phyloP scores from a whole-genome alignment of 2,797 vertebrate genomes.

The Fistularia commersonii region DNA sequence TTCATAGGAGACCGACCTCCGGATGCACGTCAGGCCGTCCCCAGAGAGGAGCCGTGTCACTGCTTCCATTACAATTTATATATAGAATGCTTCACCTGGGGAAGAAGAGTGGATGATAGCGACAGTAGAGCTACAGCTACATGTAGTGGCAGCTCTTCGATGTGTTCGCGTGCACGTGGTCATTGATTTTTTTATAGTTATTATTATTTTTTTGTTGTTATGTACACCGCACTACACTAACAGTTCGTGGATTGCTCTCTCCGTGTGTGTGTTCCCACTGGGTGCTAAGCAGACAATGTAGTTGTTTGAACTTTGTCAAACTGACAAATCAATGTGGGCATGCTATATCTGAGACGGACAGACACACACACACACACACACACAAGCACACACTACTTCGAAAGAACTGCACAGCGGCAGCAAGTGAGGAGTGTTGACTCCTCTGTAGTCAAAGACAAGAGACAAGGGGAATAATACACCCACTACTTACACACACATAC shows the following conservation, averaged over 20 bases:
- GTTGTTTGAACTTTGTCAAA: too few species aligned
- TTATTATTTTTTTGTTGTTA: too few species aligned
- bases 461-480: slow-evolving; percentile 34
- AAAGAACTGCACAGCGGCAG: too few species aligned
- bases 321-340: too few species aligned
- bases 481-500: slow-evolving; percentile 3
- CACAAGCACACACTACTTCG: slow-evolving; percentile 7
- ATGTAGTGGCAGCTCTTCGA: too few species aligned
- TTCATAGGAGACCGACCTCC: slow-evolving; percentile 27
- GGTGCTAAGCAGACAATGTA: too few species aligned
- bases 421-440: not conserved
- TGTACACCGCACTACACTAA: too few species aligned
- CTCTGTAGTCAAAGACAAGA: slow-evolving; percentile 32
- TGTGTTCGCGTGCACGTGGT: too few species aligned
- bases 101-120: slow-evolving; percentile 18
- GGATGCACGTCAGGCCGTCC: not conserved
- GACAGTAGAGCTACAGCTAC: slow-evolving; percentile 14
- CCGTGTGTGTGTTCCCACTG: too few species aligned
- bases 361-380: slow-evolving; percentile 14
- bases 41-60: slow-evolving; percentile 13
- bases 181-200: too few species aligned
- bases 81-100: slow-evolving; percentile 37
- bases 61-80: slow-evolving; percentile 39
- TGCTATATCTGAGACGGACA: not conserved
- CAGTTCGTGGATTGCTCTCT: too few species aligned